Base-by-base conservation (phyloP, 2,113 vertebrate genomes). In the Corythaixoides concolor region DNA sequence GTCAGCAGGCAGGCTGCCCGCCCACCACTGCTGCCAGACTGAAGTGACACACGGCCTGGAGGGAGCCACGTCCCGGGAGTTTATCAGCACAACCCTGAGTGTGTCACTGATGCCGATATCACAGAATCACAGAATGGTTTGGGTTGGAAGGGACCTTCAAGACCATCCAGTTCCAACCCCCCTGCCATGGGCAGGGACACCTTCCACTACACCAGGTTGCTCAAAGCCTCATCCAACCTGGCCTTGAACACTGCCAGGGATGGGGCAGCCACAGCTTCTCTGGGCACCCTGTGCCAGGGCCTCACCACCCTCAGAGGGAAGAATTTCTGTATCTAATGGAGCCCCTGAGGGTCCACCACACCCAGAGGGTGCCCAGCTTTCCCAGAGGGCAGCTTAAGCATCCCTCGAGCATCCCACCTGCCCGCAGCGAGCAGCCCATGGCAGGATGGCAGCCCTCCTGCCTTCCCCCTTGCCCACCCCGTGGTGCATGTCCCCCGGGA, bases 31-130 rank as follows among this genome's bases (percentile, higher is more conserved):
- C 32, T 15, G 53, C 53, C 39, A 37, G 52, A 8, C 45, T 19
- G 9, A 3, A 19, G 33, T 5, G 37, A 66, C 45, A 21, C 12
- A 0, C 0, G 3, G 66, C 18, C 45, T 1, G 0, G 39, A 39
- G 63, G 43, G 37, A 85, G 41, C 32, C 43, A 14, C 5, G 3
- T 75, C 35, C 50, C 62, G 10, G 74, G 50, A 49, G 18, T 32
- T 55, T 75, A 66, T 19, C 56, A 56, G 39, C 49, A 79, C 32
- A 41, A 26, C 39, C 23, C 30, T 30, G 35, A 69, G 43, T 2
- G 5, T 22, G 35, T 39, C 69, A 56, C 22, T 8, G 62, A 64
- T 41, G 62, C 47, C 7, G 8, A n/a, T n/a, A n/a, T n/a, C n/a
- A n/a, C n/a, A n/a, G n/a, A n/a, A n/a, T n/a, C n/a, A n/a, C n/a